phyloP scores from a whole-genome alignment of 2,113 vertebrate species.

The Gobiocypris rarus region DNA sequence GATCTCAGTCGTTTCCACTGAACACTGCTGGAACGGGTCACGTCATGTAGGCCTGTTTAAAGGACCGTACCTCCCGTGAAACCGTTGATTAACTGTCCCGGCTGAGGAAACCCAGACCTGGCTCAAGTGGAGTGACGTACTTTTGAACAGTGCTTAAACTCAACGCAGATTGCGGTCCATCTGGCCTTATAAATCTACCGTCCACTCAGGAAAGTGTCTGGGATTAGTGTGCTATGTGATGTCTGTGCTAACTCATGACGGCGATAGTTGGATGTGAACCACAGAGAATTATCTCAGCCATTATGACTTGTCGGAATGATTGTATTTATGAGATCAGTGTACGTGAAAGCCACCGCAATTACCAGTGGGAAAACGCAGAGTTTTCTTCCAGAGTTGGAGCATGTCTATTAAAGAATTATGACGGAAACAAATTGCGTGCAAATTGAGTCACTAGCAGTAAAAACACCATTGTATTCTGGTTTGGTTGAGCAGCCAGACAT shows the following conservation, averaged over 20 bases:
- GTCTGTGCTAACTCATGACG: not conserved
- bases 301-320: not conserved
- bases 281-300: constrained; percentile 4
- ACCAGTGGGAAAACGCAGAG: not conserved
- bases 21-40: constrained; percentile 12
- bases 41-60: constrained; percentile 10
- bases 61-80: not conserved
- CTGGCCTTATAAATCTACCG: constrained; percentile 5
- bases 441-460: not conserved
- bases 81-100: not conserved
- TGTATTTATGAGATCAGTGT: constrained; percentile 10
- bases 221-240: not conserved
- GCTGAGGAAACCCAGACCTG: not conserved
- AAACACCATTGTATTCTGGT: not conserved
- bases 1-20: not conserved
- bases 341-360: not conserved
- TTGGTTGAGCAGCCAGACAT: not conserved
- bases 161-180: not conserved
- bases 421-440: not conserved
- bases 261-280: constrained; percentile 12
- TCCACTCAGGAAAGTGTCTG: constrained; percentile 10
- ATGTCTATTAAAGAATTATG: constrained; percentile 21
- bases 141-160: not conserved
- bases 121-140: constrained; percentile 5
- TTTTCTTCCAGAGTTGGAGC: not conserved